Base-by-base conservation (phyloP, 1,140 invertebrate genomes). In the Philopotamus ludificatus region DNA sequence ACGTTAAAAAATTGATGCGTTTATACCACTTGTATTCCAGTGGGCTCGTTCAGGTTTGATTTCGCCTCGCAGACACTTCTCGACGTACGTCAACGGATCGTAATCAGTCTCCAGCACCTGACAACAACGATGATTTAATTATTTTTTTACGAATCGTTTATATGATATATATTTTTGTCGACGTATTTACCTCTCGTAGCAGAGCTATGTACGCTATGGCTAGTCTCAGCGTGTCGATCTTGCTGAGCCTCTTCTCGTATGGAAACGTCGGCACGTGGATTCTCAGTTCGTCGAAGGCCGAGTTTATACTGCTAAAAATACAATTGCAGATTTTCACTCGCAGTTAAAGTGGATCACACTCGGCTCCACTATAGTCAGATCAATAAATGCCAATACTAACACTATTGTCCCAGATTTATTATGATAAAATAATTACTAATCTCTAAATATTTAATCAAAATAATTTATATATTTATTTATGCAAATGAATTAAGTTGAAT, bases 241-340 rank as follows among this genome's bases (percentile, higher is more conserved):
- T 99, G 65, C 94, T 97, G 1, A 99, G 83, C 2, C 97, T 82
- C 76, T 98, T 98, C 80, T 99, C 97, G 74, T 97, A 99, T 0
- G 97, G 97, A 79, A 99, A 99, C 44, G 96, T 99, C 25, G 97
- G 97, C 64, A 99, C 95, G 79, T 98, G 94, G 61, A 92, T 89
- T 53, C 93, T 84, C 68, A 96, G 85, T 77, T 95, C 92, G 81
- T 98, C 94, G 85, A 98, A 99, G 76, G 95, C 96, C 78, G 93
- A 94, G 88, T 98, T 98, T 83, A 98, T 98, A 87, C 94, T 97
- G 88, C 90, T 92, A 89, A 87, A 86, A 79, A 80, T 72, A 74
- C 72, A 74, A 69, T 66, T 45, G 23, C 12, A 41, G 25, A 69
- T 47, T 39, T 53, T 69, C 65, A 69, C 64, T 66, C 63, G 28